Conservation (phyloP, 2,888 invertebrate species). For the Amblyteles armatorius region DNA sequence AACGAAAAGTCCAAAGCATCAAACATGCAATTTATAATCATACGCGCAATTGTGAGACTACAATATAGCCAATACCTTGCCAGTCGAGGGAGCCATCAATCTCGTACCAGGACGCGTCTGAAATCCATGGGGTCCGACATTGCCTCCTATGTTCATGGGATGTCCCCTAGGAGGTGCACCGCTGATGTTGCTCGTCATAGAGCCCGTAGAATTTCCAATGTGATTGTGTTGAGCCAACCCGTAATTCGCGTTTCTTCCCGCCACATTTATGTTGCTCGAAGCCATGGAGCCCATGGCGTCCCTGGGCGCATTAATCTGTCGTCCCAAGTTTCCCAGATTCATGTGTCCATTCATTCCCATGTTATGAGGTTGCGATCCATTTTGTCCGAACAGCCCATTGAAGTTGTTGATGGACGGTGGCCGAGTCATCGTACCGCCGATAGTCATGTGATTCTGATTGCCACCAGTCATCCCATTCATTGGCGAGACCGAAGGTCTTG, state of each 20-base stretch:
- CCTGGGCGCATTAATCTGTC: conserved; percentile 91
- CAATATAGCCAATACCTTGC: conserved; percentile 87
- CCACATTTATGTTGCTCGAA: conserved; percentile 84
- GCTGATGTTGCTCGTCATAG: conserved; percentile 85
- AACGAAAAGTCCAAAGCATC: conserved; percentile 42
- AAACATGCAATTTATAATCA: neutral
- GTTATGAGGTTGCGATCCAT: conserved; percentile 80
- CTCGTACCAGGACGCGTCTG: conserved; percentile 87
- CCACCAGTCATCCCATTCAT: conserved; percentile 88
- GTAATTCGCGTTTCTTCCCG: conserved; percentile 86
- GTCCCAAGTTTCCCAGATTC: conserved; percentile 84
- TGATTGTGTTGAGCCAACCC: conserved; percentile 86
- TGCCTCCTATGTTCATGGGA: conserved; percentile 84
- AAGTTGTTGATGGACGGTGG: conserved; percentile 80
- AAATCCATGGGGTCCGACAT: conserved; percentile 85
- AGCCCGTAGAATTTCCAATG: conserved; percentile 72
- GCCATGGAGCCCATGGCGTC: conserved; percentile 88
- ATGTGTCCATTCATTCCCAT: conserved; percentile 80
- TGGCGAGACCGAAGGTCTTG: conserved; percentile 86
- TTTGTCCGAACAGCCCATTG: conserved; percentile 80
- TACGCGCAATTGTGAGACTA: neutral
- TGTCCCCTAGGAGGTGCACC: conserved; percentile 86
- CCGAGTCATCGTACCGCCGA: conserved; percentile 70
- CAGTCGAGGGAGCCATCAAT: conserved; percentile 96
- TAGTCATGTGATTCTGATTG: conserved; percentile 78